A percentile compares a stretch with the other conserved stretches of the same genome.
These are phyloP conservation scores for Drosophila mulleri DNA, from an alignment of 2,888 invertebrate genomes.

Conservation along the genomic window DNA sequence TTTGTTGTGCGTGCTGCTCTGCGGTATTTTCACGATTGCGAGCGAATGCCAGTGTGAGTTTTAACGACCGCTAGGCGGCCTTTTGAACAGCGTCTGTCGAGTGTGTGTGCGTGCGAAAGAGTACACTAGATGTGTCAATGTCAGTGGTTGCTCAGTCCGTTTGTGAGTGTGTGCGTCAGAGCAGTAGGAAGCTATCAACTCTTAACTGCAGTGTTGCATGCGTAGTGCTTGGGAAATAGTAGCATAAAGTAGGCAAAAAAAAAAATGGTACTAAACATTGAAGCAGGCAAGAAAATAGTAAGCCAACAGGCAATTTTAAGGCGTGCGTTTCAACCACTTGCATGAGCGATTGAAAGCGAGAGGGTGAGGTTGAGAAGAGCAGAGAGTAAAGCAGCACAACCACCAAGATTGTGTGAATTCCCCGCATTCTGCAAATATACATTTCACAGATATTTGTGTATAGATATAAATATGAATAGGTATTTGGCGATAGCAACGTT, in stretches of 20 bases:
- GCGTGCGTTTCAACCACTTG: slow-evolving; percentile 62
- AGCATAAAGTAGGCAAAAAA: slow-evolving; percentile 40
- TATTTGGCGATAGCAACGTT: slow-evolving; percentile 10
- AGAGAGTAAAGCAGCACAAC: slow-evolving; percentile 19
- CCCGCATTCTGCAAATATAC: slow-evolving; percentile 24
- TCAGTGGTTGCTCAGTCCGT: slow-evolving; percentile 60
- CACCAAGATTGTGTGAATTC: slow-evolving; percentile 34
- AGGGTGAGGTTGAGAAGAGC: slow-evolving; percentile 9
- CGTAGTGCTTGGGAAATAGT: slow-evolving; percentile 52
- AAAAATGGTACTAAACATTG: slow-evolving; percentile 11
- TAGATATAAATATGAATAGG: slow-evolving; percentile 10
- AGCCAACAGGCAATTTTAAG: slow-evolving; percentile 53
- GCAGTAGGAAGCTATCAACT: slow-evolving; percentile 50
- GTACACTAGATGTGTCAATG: slow-evolving; percentile 67
- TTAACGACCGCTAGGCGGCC: slow-evolving; percentile 67
- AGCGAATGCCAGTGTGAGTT: slow-evolving; percentile 57
- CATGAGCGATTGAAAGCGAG: slow-evolving; percentile 27
- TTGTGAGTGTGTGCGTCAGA: slow-evolving; percentile 33
- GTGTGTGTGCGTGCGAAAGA: slow-evolving; percentile 56
- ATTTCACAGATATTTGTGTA: not conserved
- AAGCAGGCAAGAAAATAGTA: slow-evolving; percentile 31
- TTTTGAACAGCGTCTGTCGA: slow-evolving; percentile 47
- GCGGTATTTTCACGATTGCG: slow-evolving; percentile 68
- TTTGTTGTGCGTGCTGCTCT: slow-evolving; percentile 68
- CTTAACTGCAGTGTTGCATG: slow-evolving; percentile 71